These are phyloP conservation scores for Noctua fimbriata DNA, from an alignment of 2,888 invertebrate species.

Conservation along the genomic window DNA sequence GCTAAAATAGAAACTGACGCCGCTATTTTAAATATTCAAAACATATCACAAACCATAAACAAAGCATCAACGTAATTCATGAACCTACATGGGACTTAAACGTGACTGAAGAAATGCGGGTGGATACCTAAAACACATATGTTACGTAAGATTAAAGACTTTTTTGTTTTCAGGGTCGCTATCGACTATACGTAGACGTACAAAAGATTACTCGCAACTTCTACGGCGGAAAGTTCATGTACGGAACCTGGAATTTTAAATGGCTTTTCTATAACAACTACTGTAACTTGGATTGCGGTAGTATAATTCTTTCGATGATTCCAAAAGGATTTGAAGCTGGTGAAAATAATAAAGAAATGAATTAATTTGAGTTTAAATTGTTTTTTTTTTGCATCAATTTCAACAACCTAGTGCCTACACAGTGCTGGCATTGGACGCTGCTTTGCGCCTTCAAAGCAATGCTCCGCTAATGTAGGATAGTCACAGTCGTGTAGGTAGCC, in stretches of 20 bases:
- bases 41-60: not conserved
- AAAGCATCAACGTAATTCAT: not conserved
- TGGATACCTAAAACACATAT: not conserved
- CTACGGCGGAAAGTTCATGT: slow-evolving; percentile 57
- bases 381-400: not conserved
- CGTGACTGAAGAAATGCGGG: too few relatives aligned
- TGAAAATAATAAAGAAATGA: slow-evolving; percentile 8
- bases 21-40: not conserved
- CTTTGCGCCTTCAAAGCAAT: not conserved
- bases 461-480: not conserved
- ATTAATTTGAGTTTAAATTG: not conserved
- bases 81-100: not conserved
- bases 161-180: slow-evolving; percentile 48
- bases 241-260: slow-evolving; percentile 60
- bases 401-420: not conserved
- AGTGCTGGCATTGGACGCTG: not conserved
- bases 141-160: not conserved
- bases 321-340: slow-evolving; percentile 21
- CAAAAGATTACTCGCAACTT: slow-evolving; percentile 50
- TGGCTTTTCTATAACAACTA: slow-evolving; percentile 44
- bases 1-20: not conserved
- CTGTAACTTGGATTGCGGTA: slow-evolving; percentile 59
- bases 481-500: not conserved
- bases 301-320: slow-evolving; percentile 27
- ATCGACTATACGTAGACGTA: slow-evolving; percentile 43